Evolutionary conservation across 2,113 vertebrate species (phyloP).

Genomic region (Pseudois nayaur): DNA sequence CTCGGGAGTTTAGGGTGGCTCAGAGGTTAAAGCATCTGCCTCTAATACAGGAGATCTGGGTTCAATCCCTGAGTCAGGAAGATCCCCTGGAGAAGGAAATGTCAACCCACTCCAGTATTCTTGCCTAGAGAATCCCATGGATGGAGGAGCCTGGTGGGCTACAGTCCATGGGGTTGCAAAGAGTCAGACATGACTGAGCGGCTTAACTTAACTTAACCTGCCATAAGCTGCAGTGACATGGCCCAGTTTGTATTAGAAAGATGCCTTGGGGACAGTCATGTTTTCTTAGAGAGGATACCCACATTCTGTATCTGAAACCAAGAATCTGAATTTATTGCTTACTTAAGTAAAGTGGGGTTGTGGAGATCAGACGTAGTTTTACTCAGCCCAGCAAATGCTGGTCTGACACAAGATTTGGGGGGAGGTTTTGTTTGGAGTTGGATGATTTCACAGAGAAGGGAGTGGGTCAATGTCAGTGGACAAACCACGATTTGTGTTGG

Average conservation of each 20-base stretch:
- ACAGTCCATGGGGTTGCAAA: too few species aligned
- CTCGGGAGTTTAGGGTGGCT: background rate
- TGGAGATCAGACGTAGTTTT: background rate
- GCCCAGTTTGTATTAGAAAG: background rate
- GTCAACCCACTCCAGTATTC: too few species aligned
- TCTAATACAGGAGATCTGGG: too few species aligned
- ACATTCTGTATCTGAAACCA: background rate
- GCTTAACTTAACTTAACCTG: background rate
- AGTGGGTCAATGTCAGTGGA: background rate
- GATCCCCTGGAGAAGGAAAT: too few species aligned
- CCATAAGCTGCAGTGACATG: background rate
- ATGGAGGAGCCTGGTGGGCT: too few species aligned
- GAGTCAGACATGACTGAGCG: too few species aligned
- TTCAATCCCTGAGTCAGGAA: too few species aligned
- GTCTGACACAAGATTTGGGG: background rate
- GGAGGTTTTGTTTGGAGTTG: background rate
- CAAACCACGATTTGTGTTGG: background rate
- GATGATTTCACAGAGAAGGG: background rate
- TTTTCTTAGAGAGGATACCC: background rate
- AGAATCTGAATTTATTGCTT: background rate
- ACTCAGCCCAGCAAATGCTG: background rate
- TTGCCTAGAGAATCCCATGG: too few species aligned
- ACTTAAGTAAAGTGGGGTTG: background rate
- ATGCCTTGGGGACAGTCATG: background rate
- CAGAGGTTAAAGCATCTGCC: too few species aligned